These are phyloP conservation scores for Brenthis daphne DNA, from an alignment of 2,888 invertebrate genomes.

Conservation along the genomic window DNA sequence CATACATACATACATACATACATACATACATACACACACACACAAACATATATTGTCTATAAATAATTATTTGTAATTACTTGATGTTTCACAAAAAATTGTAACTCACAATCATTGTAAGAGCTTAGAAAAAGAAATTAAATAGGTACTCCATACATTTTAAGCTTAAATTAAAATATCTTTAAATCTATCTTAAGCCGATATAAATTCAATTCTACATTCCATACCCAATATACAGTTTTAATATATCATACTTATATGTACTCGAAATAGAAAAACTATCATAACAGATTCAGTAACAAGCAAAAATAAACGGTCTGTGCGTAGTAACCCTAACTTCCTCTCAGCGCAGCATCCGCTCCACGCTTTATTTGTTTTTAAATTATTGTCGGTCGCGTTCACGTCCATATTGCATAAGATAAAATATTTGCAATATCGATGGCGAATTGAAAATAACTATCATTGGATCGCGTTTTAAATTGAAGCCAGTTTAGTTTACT, in stretches of 20 bases:
- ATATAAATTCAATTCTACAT: too few species aligned
- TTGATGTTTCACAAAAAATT: too few species aligned
- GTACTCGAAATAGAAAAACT: neutral
- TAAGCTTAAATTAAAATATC: too few species aligned
- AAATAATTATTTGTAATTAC: too few species aligned
- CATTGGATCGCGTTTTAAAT: neutral
- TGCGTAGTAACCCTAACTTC: constrained; percentile 54
- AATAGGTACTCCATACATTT: too few species aligned
- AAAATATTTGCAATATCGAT: constrained; percentile 23
- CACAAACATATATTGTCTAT: too few species aligned
- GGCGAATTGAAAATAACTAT: constrained; percentile 8
- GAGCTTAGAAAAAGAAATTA: too few species aligned
- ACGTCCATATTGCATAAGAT: constrained; percentile 41
- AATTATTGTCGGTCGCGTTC: constrained; percentile 50
- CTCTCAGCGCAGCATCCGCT: constrained; percentile 58
- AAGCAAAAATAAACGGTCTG: constrained; percentile 2
- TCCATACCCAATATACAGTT: too few species aligned
- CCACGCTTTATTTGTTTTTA: constrained; percentile 58
- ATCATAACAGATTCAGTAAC: neutral
- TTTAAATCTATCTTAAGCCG: too few species aligned
- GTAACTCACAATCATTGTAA: too few species aligned
- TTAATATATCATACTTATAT: neutral
- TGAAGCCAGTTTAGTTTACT: neutral
- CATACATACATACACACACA: too few species aligned
- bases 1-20: too few species aligned